Percentiles rank a stretch among this genome's conserved stretches.
Evolutionary conservation across 1,140 invertebrate species (phyloP).

Genomic region (Plodia interpunctella): DNA sequence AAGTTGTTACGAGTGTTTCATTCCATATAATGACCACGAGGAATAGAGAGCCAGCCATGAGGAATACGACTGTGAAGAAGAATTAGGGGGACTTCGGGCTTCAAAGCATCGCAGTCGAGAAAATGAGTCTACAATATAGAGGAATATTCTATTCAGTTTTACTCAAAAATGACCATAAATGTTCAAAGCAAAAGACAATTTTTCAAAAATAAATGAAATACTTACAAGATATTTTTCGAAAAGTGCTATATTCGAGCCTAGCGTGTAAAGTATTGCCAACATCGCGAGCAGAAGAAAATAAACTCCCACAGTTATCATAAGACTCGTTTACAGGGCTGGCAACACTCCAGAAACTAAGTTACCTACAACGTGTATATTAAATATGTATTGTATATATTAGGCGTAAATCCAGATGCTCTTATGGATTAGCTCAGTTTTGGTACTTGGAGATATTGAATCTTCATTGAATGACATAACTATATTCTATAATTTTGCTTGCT

Average conservation of each 20-base stretch:
- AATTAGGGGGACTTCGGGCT: too few relatives aligned
- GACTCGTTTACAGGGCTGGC: conserved; percentile 5
- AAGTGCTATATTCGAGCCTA: neutral
- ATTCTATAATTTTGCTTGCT: too few relatives aligned
- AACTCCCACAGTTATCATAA: neutral
- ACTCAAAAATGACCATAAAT: too few relatives aligned
- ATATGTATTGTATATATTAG: conserved; percentile 14
- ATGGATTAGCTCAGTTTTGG: neutral
- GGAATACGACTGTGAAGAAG: too few relatives aligned
- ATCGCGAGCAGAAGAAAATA: neutral
- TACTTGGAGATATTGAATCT: neutral
- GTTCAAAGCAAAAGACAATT: too few relatives aligned
- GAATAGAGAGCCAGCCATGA: too few relatives aligned
- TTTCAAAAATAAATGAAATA: neutral
- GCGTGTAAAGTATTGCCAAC: conserved; percentile 1
- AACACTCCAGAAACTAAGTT: conserved; percentile 7
- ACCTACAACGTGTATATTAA: neutral
- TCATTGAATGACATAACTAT: too few relatives aligned
- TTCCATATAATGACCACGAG: too few relatives aligned
- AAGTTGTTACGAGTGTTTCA: too few relatives aligned
- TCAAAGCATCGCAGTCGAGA: too few relatives aligned
- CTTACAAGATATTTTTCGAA: neutral
- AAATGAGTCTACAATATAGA: too few relatives aligned
- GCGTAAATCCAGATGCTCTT: neutral
- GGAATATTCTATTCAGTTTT: too few relatives aligned